Percentiles rank a stretch among this genome's conserved stretches.
phyloP scores from a whole-genome alignment of 2,113 vertebrate genomes.

The Channa maculata region DNA sequence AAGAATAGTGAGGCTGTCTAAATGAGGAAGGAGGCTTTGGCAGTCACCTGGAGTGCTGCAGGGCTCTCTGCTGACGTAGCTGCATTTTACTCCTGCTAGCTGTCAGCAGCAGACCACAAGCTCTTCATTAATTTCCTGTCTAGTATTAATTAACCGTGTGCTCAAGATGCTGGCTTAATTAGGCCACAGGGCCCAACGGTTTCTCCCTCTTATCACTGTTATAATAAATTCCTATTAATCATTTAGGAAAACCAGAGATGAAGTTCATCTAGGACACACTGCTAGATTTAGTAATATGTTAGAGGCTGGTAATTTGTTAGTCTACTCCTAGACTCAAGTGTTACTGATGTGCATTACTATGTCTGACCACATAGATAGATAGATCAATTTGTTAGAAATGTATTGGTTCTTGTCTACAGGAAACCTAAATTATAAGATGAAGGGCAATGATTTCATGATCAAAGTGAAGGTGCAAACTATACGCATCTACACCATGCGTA shows the following conservation, averaged over 20 bases:
- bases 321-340: conserved; percentile 1
- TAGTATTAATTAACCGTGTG: conserved; percentile 77
- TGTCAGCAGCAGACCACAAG: conserved; percentile 67
- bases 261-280: conserved; percentile 37
- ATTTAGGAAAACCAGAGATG: conserved; percentile 58
- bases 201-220: conserved; percentile 69
- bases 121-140: conserved; percentile 73
- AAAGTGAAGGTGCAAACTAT: conserved; percentile 20
- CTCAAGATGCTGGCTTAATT: conserved; percentile 73
- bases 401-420: conserved; percentile 5
- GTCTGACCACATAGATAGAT: conserved; percentile 14
- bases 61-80: conserved; percentile 65
- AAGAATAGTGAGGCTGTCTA: conserved; percentile 43
- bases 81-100: conserved; percentile 68
- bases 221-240: conserved; percentile 74
- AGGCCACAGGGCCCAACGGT: conserved; percentile 63
- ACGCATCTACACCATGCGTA: conserved; percentile 28
- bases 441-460: conserved; percentile 27
- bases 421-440: conserved; percentile 33
- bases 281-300: conserved; percentile 40
- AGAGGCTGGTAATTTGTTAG: not conserved
- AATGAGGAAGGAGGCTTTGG: conserved; percentile 68
- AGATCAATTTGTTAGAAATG: not conserved
- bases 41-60: conserved; percentile 68
- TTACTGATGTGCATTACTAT: not conserved